These are phyloP conservation scores for Oryzias woworae DNA, from an alignment of 2,113 vertebrate species.

Conservation along the genomic window DNA sequence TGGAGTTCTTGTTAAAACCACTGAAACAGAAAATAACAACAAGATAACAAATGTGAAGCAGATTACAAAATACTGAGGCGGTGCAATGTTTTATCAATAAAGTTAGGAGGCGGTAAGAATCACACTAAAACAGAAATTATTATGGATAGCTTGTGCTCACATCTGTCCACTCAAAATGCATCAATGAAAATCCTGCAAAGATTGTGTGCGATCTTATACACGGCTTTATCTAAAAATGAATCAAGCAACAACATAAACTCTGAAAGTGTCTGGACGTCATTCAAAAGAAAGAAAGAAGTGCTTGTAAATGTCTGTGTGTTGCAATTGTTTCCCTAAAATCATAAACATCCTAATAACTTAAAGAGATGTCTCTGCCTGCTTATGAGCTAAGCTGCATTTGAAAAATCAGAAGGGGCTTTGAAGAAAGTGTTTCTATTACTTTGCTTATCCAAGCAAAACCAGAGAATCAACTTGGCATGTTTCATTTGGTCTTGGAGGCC, in stretches of 20 bases:
- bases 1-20: neutral
- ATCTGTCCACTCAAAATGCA: too few relatives aligned
- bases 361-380: constrained; percentile 36
- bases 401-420: constrained; percentile 44
- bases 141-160: too few relatives aligned
- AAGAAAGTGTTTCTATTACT: constrained; percentile 69
- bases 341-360: constrained; percentile 46
- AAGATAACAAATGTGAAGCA: neutral
- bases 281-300: neutral
- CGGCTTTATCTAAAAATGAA: too few relatives aligned
- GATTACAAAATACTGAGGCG: neutral
- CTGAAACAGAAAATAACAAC: neutral
- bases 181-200: too few relatives aligned
- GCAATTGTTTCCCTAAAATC: constrained; percentile 33
- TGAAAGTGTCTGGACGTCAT: too few relatives aligned
- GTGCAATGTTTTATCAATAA: neutral
- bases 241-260: too few relatives aligned
- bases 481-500: constrained; percentile 47
- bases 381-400: constrained; percentile 43
- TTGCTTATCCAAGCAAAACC: constrained; percentile 62
- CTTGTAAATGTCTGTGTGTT: constrained; percentile 15
- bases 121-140: too few relatives aligned
- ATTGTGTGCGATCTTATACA: too few relatives aligned
- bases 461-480: constrained; percentile 50
- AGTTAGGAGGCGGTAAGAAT: too few relatives aligned